phyloP scores from a whole-genome alignment of 2,888 invertebrate species.

The Hypolimnas misippus region DNA sequence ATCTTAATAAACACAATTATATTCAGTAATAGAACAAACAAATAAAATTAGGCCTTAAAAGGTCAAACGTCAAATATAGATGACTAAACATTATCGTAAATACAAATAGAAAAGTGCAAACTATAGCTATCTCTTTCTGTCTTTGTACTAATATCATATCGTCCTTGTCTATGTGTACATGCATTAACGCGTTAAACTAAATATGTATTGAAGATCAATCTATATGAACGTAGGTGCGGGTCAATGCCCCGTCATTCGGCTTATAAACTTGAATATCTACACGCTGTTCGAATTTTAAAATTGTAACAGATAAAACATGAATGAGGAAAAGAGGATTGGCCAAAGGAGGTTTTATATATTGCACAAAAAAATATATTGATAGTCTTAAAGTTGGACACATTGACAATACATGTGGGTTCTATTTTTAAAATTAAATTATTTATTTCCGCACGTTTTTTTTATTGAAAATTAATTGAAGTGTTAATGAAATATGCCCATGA shows the following conservation, averaged over 20 bases:
- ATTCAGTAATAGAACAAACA: too few species aligned
- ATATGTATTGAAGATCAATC: conserved; percentile 32
- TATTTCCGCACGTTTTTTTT: too few species aligned
- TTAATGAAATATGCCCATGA: too few species aligned
- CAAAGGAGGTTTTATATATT: background rate
- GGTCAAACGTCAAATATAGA: too few species aligned
- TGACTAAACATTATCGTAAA: too few species aligned
- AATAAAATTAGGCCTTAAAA: too few species aligned
- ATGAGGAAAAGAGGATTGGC: background rate
- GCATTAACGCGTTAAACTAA: conserved; percentile 19
- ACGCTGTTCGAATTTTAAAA: conserved; percentile 31
- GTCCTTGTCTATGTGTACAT: background rate
- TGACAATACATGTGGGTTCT: too few species aligned
- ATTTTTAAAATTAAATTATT: too few species aligned
- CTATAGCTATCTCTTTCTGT: background rate
- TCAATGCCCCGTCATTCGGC: conserved; percentile 26
- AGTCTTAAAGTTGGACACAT: too few species aligned
- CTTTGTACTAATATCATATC: background rate
- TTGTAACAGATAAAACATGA: conserved; percentile 25
- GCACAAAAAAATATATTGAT: background rate
- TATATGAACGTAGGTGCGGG: conserved; percentile 34
- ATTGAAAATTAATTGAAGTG: too few species aligned
- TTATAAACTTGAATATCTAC: conserved; percentile 24
- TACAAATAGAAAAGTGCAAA: background rate
- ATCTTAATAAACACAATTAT: too few species aligned